Evolutionary conservation across 2,888 invertebrate species (phyloP).

Genomic region (Folsomia manolachei): DNA sequence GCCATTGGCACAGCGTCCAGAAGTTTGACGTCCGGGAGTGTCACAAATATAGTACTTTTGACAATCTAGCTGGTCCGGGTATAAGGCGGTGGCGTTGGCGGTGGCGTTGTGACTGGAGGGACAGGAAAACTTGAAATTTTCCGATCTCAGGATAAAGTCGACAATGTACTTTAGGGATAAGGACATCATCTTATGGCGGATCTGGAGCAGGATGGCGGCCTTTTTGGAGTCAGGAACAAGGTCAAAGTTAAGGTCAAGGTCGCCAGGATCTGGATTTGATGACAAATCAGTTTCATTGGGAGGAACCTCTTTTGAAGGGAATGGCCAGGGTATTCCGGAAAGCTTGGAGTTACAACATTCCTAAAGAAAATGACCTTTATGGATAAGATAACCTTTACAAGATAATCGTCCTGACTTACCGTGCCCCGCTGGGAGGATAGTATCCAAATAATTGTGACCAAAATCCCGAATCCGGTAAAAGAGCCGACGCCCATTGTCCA

Average conservation of each 20-base stretch:
- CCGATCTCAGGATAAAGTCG: constrained; percentile 8
- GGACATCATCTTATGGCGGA: background rate
- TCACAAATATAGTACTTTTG: constrained; percentile 27
- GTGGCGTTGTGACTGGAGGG: constrained; percentile 15
- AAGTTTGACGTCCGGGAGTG: background rate
- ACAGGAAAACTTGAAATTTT: constrained; percentile 29
- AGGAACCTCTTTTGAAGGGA: no score
- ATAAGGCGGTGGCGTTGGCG: background rate
- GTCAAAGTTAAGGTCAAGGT: background rate
- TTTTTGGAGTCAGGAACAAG: background rate
- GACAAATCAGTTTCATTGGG: background rate
- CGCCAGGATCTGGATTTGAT: background rate
- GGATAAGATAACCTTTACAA: no score
- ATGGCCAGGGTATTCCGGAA: background rate
- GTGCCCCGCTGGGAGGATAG: no score
- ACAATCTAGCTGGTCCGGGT: constrained; percentile 27
- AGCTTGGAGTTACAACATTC: background rate
- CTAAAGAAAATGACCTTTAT: background rate
- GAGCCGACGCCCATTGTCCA: no score
- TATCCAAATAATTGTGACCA: no score
- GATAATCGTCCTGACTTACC: no score
- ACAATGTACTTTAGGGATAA: background rate
- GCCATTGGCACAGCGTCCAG: no score
- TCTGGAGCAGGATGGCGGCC: background rate
- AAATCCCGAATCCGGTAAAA: no score